phyloP scores from a whole-genome alignment of 2,797 vertebrate genomes.

The Ctenopoma multispine region DNA sequence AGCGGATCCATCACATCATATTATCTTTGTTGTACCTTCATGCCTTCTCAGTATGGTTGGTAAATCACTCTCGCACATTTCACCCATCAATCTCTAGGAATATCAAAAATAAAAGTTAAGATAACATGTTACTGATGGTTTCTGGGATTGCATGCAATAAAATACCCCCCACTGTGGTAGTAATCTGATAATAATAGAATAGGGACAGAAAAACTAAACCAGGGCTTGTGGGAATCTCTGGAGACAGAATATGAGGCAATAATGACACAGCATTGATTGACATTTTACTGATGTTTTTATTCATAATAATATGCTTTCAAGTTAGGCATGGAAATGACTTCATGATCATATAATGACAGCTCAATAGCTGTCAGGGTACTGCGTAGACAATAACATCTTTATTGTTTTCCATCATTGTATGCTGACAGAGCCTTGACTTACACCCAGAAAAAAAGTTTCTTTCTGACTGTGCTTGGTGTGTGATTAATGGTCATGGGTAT shows the following conservation, averaged over 20 bases:
- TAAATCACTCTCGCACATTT: constrained; percentile 5
- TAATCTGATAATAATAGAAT: constrained; percentile 67
- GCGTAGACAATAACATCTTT: constrained; percentile 74
- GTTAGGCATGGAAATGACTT: constrained; percentile 79
- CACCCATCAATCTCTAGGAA: constrained; percentile 6
- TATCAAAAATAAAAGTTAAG: constrained; percentile 15
- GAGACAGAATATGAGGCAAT: constrained; percentile 66
- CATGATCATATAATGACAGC: constrained; percentile 79
- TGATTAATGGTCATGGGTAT: constrained; percentile 60
- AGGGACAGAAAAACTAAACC: constrained; percentile 47
- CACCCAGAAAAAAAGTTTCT: constrained; percentile 57
- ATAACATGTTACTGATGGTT: constrained; percentile 23
- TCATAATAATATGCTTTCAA: constrained; percentile 82
- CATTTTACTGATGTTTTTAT: constrained; percentile 77
- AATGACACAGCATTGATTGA: constrained; percentile 79
- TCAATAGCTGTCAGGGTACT: constrained; percentile 76
- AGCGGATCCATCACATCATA: background rate
- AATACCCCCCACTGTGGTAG: constrained; percentile 40
- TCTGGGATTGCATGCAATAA: constrained; percentile 13
- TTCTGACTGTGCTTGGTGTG: constrained; percentile 54
- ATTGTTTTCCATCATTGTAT: constrained; percentile 80
- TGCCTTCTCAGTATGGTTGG: constrained; percentile 3
- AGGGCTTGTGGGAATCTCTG: constrained; percentile 51
- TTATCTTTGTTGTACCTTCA: background rate
- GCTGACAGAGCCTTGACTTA: constrained; percentile 72